Conservation (phyloP, 2,888 invertebrate species). For the Pseudeuparius sepicola region DNA sequence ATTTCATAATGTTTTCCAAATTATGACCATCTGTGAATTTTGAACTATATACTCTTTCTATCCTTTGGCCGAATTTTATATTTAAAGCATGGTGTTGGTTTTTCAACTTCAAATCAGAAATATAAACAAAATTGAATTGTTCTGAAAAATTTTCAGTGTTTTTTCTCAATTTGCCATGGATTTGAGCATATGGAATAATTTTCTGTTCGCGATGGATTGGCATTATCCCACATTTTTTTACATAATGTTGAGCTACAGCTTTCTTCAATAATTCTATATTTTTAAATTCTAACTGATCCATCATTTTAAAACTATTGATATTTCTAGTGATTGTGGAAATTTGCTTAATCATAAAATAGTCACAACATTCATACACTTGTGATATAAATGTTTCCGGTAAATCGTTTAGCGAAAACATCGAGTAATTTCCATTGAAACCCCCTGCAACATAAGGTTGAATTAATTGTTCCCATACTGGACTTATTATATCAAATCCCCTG, state of each 20-base stretch:
- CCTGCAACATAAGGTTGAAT: slow-evolving; percentile 40
- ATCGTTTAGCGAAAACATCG: slow-evolving; percentile 50
- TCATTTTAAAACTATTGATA: slow-evolving; percentile 47
- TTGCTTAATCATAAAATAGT: slow-evolving; percentile 58
- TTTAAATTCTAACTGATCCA: slow-evolving; percentile 8
- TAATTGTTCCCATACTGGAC: slow-evolving; percentile 33
- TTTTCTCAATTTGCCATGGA: slow-evolving; percentile 16
- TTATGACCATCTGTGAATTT: slow-evolving; percentile 41
- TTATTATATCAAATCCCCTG: slow-evolving; percentile 38
- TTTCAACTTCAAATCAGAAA: background rate
- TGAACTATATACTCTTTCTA: slow-evolving; percentile 47
- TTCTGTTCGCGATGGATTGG: slow-evolving; percentile 40
- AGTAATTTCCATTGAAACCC: slow-evolving; percentile 30
- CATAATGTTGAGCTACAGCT: slow-evolving; percentile 47
- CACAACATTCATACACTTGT: slow-evolving; percentile 55
- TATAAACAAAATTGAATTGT: background rate
- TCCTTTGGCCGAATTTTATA: slow-evolving; percentile 40
- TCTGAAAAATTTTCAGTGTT: slow-evolving; percentile 5
- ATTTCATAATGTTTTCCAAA: slow-evolving; percentile 18
- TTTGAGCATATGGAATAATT: slow-evolving; percentile 43
- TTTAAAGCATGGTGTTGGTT: too few relatives aligned
- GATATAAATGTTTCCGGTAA: slow-evolving; percentile 55
- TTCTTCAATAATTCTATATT: slow-evolving; percentile 22
- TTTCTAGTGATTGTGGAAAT: slow-evolving; percentile 58
- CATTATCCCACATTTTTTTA: slow-evolving; percentile 48